These are phyloP conservation scores for Pipistrellus pipistrellus DNA, from an alignment of 2,797 vertebrate genomes.

Conservation along the genomic window DNA sequence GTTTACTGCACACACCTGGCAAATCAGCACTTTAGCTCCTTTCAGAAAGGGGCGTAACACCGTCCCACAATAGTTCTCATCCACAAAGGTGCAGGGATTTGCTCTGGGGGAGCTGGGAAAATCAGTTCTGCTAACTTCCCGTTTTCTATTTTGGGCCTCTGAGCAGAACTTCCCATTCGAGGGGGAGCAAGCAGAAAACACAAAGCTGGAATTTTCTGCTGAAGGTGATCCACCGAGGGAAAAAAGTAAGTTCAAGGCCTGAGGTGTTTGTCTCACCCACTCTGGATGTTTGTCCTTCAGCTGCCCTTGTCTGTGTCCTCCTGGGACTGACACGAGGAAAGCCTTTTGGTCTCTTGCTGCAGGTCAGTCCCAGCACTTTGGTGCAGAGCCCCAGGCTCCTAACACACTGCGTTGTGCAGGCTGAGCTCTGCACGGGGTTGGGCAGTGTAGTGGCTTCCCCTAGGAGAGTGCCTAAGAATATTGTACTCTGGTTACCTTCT, in stretches of 20 bases:
- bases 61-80: not conserved
- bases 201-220: constrained; percentile 59
- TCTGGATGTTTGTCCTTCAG: not conserved
- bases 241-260: constrained; percentile 58
- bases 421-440: not conserved
- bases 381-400: not conserved
- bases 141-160: constrained; percentile 70
- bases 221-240: constrained; percentile 37
- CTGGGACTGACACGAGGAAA: not conserved
- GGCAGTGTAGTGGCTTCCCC: not conserved
- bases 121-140: constrained; percentile 73
- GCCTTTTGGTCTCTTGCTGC: not conserved
- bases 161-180: constrained; percentile 66
- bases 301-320: not conserved
- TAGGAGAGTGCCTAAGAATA: not conserved
- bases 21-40: not conserved
- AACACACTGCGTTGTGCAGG: not conserved
- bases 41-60: not conserved
- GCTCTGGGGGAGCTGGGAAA: constrained; percentile 53
- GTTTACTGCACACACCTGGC: not conserved
- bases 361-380: not conserved
- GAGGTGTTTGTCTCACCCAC: not conserved
- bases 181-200: constrained; percentile 15
- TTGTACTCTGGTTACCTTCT: not conserved
- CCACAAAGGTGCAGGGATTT: not conserved